Evolutionary conservation across 1,140 invertebrate species (phyloP).

Genomic region (Cydia pomonella): DNA sequence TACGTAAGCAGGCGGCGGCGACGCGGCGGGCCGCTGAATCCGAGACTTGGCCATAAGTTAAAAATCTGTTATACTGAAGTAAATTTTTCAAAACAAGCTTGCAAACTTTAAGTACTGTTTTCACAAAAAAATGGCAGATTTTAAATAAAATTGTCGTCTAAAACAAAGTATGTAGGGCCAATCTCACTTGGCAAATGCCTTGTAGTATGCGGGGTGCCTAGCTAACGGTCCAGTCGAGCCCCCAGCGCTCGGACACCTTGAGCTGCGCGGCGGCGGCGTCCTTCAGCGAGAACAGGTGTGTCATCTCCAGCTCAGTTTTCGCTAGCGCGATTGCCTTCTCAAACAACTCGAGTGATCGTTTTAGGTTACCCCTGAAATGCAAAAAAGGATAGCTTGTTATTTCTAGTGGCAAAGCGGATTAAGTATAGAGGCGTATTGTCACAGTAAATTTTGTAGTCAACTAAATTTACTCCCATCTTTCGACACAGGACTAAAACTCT

Average conservation of each 20-base stretch:
- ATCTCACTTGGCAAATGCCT: slow-evolving; percentile 33
- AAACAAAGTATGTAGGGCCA: slow-evolving; percentile 31
- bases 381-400: slow-evolving; percentile 34
- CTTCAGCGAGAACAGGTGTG: slow-evolving; percentile 91
- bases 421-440: too few relatives aligned
- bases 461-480: too few relatives aligned
- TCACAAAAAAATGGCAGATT: slow-evolving; percentile 31
- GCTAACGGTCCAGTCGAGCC: slow-evolving; percentile 81
- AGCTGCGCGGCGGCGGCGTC: slow-evolving; percentile 93
- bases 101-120: slow-evolving; percentile 30
- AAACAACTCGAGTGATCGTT: slow-evolving; percentile 91
- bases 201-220: slow-evolving; percentile 47
- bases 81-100: slow-evolving; percentile 29
- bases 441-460: too few relatives aligned
- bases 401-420: too few relatives aligned
- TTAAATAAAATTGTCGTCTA: slow-evolving; percentile 24
- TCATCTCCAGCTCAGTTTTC: slow-evolving; percentile 92
- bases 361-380: slow-evolving; percentile 89
- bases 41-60: neutral
- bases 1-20: neutral
- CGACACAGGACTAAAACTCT: too few relatives aligned
- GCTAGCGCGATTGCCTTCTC: slow-evolving; percentile 93
- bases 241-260: slow-evolving; percentile 89
- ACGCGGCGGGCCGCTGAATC: neutral
- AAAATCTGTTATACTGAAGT: neutral